Evolutionary conservation across 1,140 invertebrate species (phyloP), one percentile per base, ranked within the genome.

Genomic region (Ruditapes philippinarum): DNA sequence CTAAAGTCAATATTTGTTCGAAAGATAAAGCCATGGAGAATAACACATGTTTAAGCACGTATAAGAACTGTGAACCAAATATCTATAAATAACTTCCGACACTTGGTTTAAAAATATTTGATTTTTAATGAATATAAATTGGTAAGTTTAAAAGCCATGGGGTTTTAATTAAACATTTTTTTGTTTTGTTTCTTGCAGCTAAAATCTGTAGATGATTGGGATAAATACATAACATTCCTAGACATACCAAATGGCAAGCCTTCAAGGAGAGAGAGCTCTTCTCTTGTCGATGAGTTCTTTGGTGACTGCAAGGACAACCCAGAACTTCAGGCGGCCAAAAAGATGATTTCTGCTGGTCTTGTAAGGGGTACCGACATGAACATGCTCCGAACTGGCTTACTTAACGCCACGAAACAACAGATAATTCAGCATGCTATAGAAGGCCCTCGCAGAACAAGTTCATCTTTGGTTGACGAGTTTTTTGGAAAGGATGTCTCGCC

Each of bases 261-360:
- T 78, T 95, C 96, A 4, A 96, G 97, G 19, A 95, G 97, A 22
- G 96, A 97, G 88, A 97, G 96, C 31, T 96, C 97, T 5, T 97
- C 97, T 11, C 96, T 97, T 89, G 97, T 97, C 91, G 97, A 97
- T 94, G 97, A 97, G 84, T 97, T 97, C 93, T 97, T 97, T 96
- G 96, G 97, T 73, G 95, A 92, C 45, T 91, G 91, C 60, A 92
- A 92, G 51, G 76, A 86, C 49, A 80, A 57, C 38, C 80, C 82
- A n/a, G 89, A 91, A 31, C 79, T 90, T 14, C 86, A 84, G 25
- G 89, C 65, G n/a, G 90, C 91, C 80, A 93, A 93, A 57, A 86
- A 90, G 74, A 90, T 81, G 70, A 42, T 74, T 11, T 73, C 82
- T 12, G 57, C 40, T 31, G 68, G 73, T 60, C 12, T 86, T 0